Base-by-base conservation (phyloP, 1,140 invertebrate species). In the Ceratoteleas bidentatus region DNA sequence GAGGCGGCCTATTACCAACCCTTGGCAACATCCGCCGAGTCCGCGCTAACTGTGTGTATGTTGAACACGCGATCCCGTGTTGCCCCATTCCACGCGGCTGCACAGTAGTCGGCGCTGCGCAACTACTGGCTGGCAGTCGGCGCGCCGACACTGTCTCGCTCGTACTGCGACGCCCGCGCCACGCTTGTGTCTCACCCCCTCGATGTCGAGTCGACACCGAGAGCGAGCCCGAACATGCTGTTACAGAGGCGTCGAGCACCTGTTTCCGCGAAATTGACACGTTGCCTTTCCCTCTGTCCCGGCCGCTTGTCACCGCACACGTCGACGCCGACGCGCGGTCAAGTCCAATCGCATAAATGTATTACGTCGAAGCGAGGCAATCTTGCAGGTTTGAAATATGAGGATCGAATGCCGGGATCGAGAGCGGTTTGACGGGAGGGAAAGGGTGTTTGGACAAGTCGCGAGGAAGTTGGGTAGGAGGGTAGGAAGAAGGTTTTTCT, bases 191-290 rank as follows among this genome's bases (percentile, higher is more conserved):
- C 74, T 57, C 60, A 64, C 74, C 54, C 76, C 58, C 58, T 14
- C 47, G 56, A 56, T 58, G 66, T 77, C 66, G 58, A 65, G 60
- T 68, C 49, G 36, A 74, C 65, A 60, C 74, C 70, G 73, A 76
- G 79, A 79, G 80, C 76, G 69, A 79, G 74, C 66, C 86, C 86
- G 85, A 89, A 89, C 88, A 89, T 86, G 85, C 87, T 90, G 88
- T 89, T 87, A 87, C 88, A 87, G 87, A 87, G 86, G 86, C 87
- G 87, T 88, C 82, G 87, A 88, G 87, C 88, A 89, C 72, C 80
- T 84, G 80, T 84, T 84, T 82, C 81, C 79, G 80, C 78, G 54
- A 81, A 84, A 84, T 81, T 86, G 87, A 90, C 88, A 89, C 88
- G 87, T 87, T 86, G 84, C 85, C 86, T 83, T 75, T 76, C 57